These are phyloP conservation scores for Muscicapa comitata DNA, from an alignment of 2,797 vertebrate species.

Conservation along the genomic window DNA sequence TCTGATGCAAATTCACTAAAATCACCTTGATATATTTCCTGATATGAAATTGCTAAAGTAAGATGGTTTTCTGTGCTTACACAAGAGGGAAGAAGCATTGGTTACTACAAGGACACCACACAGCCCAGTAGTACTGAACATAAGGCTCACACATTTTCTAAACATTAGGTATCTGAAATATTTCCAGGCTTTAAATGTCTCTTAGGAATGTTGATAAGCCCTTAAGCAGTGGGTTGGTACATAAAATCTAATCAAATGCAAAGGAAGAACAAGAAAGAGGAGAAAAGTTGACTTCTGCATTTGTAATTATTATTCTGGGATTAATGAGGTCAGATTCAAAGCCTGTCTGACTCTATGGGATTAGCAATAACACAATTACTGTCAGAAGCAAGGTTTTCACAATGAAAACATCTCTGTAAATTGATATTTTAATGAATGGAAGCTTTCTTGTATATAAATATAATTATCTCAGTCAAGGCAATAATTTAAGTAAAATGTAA, in stretches of 20 bases:
- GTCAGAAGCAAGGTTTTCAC: slow-evolving; percentile 7
- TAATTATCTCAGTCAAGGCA: not conserved
- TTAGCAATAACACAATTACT: slow-evolving; percentile 2
- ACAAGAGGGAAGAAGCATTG: not conserved
- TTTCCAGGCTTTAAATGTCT: not conserved
- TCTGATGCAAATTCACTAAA: not conserved
- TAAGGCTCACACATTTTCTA: not conserved
- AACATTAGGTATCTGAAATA: not conserved
- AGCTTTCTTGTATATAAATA: not conserved
- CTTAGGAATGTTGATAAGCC: not conserved
- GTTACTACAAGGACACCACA: not conserved
- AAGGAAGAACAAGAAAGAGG: not conserved
- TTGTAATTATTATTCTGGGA: slow-evolving; percentile 30
- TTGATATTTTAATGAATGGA: not conserved
- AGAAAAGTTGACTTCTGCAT: not conserved
- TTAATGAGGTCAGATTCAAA: slow-evolving; percentile 47
- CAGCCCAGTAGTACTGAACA: not conserved
- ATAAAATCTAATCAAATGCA: not conserved
- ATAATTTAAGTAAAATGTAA: slow-evolving; percentile 4
- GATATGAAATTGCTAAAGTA: not conserved
- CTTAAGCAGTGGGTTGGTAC: not conserved
- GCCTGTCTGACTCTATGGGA: not conserved
- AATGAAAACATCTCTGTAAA: not conserved
- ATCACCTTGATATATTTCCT: not conserved
- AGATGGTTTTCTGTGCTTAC: not conserved